A percentile compares a stretch with the other conserved stretches of the same genome.
These are phyloP conservation scores for Scaptomyza parva DNA, from an alignment of 2,888 invertebrate genomes.

Conservation along the genomic window DNA sequence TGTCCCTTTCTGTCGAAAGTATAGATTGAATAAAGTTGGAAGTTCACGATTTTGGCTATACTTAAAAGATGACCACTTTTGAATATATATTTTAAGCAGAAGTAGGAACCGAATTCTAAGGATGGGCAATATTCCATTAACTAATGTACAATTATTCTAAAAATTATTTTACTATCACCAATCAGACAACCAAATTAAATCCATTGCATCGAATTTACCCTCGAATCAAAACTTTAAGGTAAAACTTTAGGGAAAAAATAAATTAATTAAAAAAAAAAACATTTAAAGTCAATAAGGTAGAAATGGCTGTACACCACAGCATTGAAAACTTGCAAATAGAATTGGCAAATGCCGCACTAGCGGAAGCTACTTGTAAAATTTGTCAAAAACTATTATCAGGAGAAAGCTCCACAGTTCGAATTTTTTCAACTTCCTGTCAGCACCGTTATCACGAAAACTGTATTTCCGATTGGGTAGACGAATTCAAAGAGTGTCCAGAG, in stretches of 20 bases:
- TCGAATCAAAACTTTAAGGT: no score
- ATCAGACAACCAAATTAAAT: slow-evolving; percentile 1
- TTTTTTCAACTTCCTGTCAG: background rate
- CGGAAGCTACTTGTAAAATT: background rate
- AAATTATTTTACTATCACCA: background rate
- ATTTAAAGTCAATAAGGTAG: no score
- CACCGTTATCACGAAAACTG: background rate
- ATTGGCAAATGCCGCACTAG: background rate
- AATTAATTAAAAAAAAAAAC: no score
- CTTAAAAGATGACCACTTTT: background rate
- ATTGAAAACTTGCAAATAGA: background rate
- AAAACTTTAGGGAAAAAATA: no score
- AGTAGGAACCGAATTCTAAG: background rate
- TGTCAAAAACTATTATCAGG: background rate
- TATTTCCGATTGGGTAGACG: background rate
- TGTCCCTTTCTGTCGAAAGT: background rate
- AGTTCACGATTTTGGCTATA: background rate
- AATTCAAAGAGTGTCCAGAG: background rate
- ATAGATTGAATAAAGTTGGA: background rate
- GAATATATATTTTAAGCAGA: background rate
- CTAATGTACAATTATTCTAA: background rate
- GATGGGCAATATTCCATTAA: background rate
- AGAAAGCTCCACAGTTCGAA: background rate
- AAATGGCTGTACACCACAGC: background rate
- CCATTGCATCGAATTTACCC: background rate